Evolutionary conservation across 53 echinoderm and acorn worm genomes (phyloP).

Genomic region (Holothuria scabra): DNA sequence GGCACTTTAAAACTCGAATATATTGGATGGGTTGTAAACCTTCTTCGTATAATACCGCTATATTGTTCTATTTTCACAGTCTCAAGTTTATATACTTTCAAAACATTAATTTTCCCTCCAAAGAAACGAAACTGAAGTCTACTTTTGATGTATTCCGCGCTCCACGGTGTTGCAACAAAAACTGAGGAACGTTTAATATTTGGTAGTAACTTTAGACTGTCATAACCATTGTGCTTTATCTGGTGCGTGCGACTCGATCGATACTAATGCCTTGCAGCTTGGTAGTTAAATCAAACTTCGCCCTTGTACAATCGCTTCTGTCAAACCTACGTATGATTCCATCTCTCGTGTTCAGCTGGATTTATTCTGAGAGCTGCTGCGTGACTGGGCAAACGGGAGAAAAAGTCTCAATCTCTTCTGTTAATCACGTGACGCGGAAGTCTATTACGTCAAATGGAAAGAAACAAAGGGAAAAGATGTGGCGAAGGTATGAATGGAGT

Average conservation of each 20-base stretch:
- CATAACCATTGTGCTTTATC: constrained; percentile 30
- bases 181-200: too few species aligned
- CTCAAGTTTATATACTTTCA: not conserved
- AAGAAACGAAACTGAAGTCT: not conserved
- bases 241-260: constrained; percentile 5
- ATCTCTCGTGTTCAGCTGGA: not conserved
- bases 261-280: constrained; percentile 31
- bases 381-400: constrained; percentile 24
- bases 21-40: not conserved
- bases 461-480: too few species aligned
- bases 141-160: constrained; percentile 25
- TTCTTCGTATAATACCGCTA: not conserved
- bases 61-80: constrained; percentile 11
- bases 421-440: constrained; percentile 26
- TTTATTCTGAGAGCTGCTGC: constrained; percentile 24
- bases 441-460: constrained; percentile 11
- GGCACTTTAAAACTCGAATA: constrained; percentile 17
- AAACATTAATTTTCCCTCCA: not conserved
- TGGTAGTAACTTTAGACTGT: not conserved
- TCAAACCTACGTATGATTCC: constrained; percentile 12
- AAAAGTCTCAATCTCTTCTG: not conserved
- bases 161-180: not conserved
- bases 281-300: not conserved
- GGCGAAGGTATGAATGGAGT: too few species aligned
- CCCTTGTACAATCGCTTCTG: constrained; percentile 16